A percentile compares a stretch with the other conserved stretches of the same genome.
These are phyloP conservation scores for Poeciliopsis infans DNA, from an alignment of 2,797 vertebrate species.

Conservation along the genomic window DNA sequence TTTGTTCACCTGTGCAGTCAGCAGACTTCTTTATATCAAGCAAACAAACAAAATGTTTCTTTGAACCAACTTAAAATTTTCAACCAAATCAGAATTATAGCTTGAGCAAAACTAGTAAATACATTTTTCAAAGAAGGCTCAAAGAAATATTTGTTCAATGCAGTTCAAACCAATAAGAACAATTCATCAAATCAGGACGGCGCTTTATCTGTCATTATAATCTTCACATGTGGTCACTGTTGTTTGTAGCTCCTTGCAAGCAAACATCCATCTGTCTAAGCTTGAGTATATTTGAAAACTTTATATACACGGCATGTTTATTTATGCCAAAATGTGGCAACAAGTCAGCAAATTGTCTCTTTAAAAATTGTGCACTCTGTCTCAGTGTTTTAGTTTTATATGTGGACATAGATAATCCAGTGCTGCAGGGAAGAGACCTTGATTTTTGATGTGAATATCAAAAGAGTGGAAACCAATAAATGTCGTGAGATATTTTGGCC, in stretches of 20 bases:
- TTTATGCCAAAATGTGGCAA: slow-evolving; percentile 1
- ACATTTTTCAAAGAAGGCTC: no score
- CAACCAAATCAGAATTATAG: no score
- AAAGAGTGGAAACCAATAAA: background rate
- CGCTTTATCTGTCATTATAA: background rate
- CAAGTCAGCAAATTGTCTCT: background rate
- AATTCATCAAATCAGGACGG: background rate
- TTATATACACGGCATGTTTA: no score
- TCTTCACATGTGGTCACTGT: background rate
- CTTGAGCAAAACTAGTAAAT: no score
- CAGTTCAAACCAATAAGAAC: background rate
- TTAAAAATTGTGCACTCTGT: background rate
- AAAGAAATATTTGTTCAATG: no score
- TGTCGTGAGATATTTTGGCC: background rate
- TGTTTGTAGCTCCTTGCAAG: background rate
- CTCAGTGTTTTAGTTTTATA: background rate
- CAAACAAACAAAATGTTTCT: no score
- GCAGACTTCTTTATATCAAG: no score
- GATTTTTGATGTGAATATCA: background rate
- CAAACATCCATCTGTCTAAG: background rate
- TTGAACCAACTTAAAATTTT: no score
- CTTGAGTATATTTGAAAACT: background rate
- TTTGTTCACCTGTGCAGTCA: background rate
- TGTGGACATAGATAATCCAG: background rate
- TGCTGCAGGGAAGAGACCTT: background rate